Conservation (phyloP, 2,113 vertebrate genomes). For the Ammodytes dubius region DNA sequence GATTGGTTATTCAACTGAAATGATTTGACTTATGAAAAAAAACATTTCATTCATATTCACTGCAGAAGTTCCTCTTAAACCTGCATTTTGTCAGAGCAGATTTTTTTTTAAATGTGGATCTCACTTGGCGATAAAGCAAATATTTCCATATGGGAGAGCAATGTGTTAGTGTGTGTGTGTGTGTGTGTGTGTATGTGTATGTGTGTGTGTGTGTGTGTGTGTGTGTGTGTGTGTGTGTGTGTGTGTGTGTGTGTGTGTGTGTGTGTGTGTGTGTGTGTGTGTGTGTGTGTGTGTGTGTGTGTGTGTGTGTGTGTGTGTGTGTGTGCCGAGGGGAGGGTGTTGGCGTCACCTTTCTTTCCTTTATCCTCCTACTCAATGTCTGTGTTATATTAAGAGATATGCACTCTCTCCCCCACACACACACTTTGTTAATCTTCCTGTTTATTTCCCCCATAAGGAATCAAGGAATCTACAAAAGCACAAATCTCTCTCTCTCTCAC, state of each 20-base stretch:
- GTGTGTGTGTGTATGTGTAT: too few species aligned
- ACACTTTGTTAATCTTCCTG: not conserved
- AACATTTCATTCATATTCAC: constrained; percentile 6
- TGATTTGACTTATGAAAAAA: not conserved
- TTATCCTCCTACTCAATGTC: constrained; percentile 25
- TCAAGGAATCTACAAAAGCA: constrained; percentile 2
- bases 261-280: not conserved
- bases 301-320: not conserved
- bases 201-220: not conserved
- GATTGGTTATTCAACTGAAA: not conserved
- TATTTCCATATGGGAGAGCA: constrained; percentile 29
- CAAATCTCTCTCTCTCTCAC: constrained; percentile 3
- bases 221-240: not conserved
- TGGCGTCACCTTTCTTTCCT: constrained; percentile 2
- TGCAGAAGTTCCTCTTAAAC: constrained; percentile 1
- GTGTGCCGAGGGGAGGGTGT: not conserved
- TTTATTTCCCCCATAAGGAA: not conserved
- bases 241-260: not conserved
- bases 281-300: too few species aligned
- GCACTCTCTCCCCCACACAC: not conserved
- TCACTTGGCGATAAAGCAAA: constrained; percentile 34
- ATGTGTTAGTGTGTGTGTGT: not conserved
- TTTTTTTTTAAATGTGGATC: constrained; percentile 4
- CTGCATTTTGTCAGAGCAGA: constrained; percentile 31
- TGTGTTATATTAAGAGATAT: constrained; percentile 13